Evolutionary conservation across 2,797 vertebrate species (phyloP), one percentile per base, ranked within the genome.

Genomic region (Epinephelus malabaricus): DNA sequence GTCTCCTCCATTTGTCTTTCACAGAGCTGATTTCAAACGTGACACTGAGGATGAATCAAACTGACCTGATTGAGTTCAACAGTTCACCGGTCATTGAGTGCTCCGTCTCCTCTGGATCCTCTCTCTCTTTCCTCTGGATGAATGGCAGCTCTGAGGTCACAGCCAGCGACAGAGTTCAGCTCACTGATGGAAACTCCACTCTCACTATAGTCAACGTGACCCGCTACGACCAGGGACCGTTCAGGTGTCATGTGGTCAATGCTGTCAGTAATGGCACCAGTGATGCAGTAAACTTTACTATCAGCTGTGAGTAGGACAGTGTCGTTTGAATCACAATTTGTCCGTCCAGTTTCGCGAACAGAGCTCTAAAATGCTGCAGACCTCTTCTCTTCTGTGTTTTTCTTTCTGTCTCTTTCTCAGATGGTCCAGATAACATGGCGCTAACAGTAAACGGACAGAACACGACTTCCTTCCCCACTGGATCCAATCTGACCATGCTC

Each of bases 201-300:
- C 92, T 96, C 21, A 81, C 76, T 2, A 83, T 96, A 25, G 58
- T 45, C 46, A 88, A 73, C 1, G 82, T 95, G 70, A 93, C 76
- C 17, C 92, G 94, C 72, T 88, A 92, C 17, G 94, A 96, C 74
- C 63, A 49, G 21, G 95, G 95, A 6, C 93, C 92, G 0, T 94
- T 94, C 82, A 82, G 12, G 5, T 96, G 95, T 58, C 59, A 9
- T 1, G 94, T 79, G 56, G 75, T 30, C 17, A 96, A 96, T 40
- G 62, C 23, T 18, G 45, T 95, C 84, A 96, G 93, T 69, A 81
- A 84, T 2, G 82, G 10, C 45, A 87, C 59, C 30, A 94, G 94
- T 53, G 17, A 61, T 43, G 2, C 79, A 18, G 56, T 94, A 1
- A 56, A 46, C n/a, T 77, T 96, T 6, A 88, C 76, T 10, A 82